Conservation (phyloP, 1,140 invertebrate genomes). For the Leptoteleia sp. region DNA sequence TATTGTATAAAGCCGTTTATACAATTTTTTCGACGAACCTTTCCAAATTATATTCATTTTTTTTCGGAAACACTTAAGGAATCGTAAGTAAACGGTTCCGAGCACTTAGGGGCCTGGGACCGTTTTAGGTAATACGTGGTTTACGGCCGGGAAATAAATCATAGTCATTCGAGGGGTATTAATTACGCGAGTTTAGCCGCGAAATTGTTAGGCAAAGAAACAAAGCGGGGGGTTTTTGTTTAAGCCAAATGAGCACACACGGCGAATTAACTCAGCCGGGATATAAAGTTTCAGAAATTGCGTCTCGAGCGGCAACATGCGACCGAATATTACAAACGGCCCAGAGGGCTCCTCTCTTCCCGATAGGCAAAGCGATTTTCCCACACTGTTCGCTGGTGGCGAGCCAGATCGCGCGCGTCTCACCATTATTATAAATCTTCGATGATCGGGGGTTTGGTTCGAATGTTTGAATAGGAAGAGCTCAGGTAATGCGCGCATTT, state of each 20-base stretch:
- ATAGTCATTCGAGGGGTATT: constrained; percentile 16
- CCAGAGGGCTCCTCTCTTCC: not conserved
- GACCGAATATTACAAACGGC: constrained; percentile 23
- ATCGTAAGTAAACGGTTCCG: too few relatives aligned
- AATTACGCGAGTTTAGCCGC: constrained; percentile 21
- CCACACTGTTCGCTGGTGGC: constrained; percentile 74
- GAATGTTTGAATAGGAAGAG: constrained; percentile 76
- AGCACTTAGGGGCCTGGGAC: too few relatives aligned
- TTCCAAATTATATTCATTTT: too few relatives aligned
- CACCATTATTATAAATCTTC: constrained; percentile 74
- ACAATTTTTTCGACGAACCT: too few relatives aligned
- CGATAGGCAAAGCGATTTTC: constrained; percentile 69
- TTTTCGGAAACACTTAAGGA: constrained; percentile 28
- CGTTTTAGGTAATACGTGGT: constrained; percentile 22
- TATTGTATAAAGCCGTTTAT: too few relatives aligned
- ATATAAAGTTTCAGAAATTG: constrained; percentile 9
- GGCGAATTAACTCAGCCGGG: not conserved
- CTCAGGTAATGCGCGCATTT: constrained; percentile 75
- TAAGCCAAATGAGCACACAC: constrained; percentile 27
- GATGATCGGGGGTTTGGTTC: constrained; percentile 71
- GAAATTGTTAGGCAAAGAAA: not conserved
- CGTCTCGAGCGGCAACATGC: not conserved
- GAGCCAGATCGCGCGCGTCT: constrained; percentile 54
- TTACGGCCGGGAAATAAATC: constrained; percentile 28
- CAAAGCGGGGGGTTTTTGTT: constrained; percentile 19